These are phyloP conservation scores for Leptinotarsa juncta DNA, from an alignment of 2,888 invertebrate species.

Conservation along the genomic window DNA sequence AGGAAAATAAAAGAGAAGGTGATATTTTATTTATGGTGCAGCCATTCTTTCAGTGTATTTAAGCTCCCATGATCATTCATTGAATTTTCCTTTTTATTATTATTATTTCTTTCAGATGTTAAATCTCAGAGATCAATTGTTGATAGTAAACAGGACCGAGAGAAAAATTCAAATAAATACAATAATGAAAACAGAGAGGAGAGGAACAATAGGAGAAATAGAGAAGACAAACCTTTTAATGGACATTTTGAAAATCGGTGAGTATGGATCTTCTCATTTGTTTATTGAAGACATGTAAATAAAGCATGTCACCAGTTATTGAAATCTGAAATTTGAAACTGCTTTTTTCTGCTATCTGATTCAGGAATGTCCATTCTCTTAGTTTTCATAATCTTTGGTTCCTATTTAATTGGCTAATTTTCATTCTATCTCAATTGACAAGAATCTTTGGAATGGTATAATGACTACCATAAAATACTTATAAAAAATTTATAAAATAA, in stretches of 20 bases:
- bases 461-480: too few relatives aligned
- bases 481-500: too few relatives aligned
- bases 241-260: conserved; percentile 63
- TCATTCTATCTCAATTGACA: too few relatives aligned
- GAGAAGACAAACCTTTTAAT: conserved; percentile 71
- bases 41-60: conserved; percentile 51
- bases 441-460: too few relatives aligned
- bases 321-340: too few relatives aligned
- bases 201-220: conserved; percentile 76
- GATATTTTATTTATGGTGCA: conserved; percentile 53
- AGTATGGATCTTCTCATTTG: conserved; percentile 45
- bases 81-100: background rate
- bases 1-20: conserved; percentile 70
- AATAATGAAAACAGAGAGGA: conserved; percentile 78
- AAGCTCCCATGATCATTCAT: conserved; percentile 51
- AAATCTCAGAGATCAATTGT: conserved; percentile 62
- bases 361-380: too few relatives aligned
- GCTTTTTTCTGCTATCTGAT: too few relatives aligned
- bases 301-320: too few relatives aligned
- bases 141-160: conserved; percentile 70
- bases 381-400: too few relatives aligned
- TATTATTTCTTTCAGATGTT: conserved; percentile 54
- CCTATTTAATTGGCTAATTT: too few relatives aligned
- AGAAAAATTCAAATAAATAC: conserved; percentile 66
- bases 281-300: too few relatives aligned